phyloP scores from a whole-genome alignment of 2,888 invertebrate genomes.

The Scaptomyza reducta region DNA sequence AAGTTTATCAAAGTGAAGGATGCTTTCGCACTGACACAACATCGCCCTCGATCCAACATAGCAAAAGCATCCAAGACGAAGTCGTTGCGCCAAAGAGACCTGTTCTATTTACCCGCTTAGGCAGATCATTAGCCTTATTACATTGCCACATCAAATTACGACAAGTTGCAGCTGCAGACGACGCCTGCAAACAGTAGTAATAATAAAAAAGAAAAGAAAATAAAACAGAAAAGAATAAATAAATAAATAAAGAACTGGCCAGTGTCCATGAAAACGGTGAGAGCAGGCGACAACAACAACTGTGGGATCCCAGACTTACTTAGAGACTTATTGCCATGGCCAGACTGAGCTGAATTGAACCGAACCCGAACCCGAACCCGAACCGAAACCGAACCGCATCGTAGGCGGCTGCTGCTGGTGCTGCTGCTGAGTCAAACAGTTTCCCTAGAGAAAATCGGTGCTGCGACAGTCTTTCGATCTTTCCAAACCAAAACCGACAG shows the following conservation, averaged over 20 bases:
- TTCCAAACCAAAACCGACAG: neutral
- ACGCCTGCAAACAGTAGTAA: slow-evolving; percentile 33
- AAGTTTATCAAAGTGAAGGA: slow-evolving; percentile 6
- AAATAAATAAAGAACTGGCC: slow-evolving; percentile 25
- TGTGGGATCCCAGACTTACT: slow-evolving; percentile 59
- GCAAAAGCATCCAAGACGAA: neutral
- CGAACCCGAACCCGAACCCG: slow-evolving; percentile 24
- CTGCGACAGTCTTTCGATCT: slow-evolving; percentile 17
- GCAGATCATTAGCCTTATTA: slow-evolving; percentile 73
- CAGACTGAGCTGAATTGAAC: slow-evolving; percentile 28
- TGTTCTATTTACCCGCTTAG: slow-evolving; percentile 57
- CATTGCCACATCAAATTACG: slow-evolving; percentile 68
- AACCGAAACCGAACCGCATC: slow-evolving; percentile 34
- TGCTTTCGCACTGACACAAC: no score
- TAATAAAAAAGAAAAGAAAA: slow-evolving; percentile 9
- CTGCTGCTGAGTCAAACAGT: slow-evolving; percentile 60
- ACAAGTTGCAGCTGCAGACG: slow-evolving; percentile 56
- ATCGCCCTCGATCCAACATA: neutral
- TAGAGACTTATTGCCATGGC: slow-evolving; percentile 19
- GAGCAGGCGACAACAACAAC: slow-evolving; percentile 29
- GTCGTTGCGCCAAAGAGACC: slow-evolving; percentile 14
- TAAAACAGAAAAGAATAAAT: slow-evolving; percentile 1
- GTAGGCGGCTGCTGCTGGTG: slow-evolving; percentile 31
- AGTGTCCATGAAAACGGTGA: slow-evolving; percentile 21
- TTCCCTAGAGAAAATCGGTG: slow-evolving; percentile 63